Conservation (phyloP, 1,140 invertebrate genomes). For the Paramacrobiotus metropolitanus region DNA sequence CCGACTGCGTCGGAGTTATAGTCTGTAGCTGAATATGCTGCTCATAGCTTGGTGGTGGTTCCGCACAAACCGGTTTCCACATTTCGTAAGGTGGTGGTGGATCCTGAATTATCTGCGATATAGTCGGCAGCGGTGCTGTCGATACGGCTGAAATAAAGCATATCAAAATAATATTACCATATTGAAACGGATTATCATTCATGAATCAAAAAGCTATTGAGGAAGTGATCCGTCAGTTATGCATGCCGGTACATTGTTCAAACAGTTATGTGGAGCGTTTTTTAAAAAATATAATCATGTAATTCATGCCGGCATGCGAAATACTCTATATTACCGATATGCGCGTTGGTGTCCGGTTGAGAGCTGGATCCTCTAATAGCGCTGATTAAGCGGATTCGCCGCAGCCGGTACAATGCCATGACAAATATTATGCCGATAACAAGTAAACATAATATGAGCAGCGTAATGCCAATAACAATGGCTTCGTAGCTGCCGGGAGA, state of each 20-base stretch:
- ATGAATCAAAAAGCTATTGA: too few relatives aligned
- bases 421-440: neutral
- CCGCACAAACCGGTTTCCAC: neutral
- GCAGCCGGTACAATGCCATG: neutral
- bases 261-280: too few relatives aligned
- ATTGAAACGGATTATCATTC: neutral
- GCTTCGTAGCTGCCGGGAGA: neutral
- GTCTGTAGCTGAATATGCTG: neutral
- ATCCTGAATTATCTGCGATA: constrained; percentile 1
- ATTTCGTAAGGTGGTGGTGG: neutral
- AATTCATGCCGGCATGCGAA: neutral
- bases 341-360: neutral
- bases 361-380: too few relatives aligned
- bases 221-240: too few relatives aligned
- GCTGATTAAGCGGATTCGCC: neutral
- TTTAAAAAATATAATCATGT: neutral
- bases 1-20: neutral
- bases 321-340: neutral
- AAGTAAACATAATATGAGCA: neutral
- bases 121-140: neutral
- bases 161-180: neutral
- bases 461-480: neutral
- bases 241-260: too few relatives aligned
- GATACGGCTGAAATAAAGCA: neutral
- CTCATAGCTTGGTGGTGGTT: neutral